These are phyloP conservation scores for Phania funesta DNA, from an alignment of 2,888 invertebrate species.

Conservation along the genomic window DNA sequence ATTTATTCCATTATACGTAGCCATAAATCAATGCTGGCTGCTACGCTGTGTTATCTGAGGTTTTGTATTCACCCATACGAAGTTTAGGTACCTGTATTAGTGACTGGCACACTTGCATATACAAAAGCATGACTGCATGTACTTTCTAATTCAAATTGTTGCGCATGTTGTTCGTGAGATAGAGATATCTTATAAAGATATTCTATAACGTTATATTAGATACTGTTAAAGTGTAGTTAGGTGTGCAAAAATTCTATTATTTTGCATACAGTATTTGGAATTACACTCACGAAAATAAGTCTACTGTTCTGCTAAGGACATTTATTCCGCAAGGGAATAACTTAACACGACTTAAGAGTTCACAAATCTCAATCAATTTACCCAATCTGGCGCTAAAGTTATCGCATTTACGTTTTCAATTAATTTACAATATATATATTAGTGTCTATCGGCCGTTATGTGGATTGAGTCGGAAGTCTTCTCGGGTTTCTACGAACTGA, in stretches of 20 bases:
- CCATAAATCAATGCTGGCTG: constrained; percentile 44
- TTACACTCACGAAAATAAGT: background rate
- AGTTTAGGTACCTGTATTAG: background rate
- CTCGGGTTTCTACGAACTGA: no score
- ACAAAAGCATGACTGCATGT: background rate
- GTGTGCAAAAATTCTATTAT: constrained; percentile 12
- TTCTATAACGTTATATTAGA: constrained; percentile 21
- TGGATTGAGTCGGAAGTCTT: no score
- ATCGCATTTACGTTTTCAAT: no score
- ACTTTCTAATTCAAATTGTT: constrained; percentile 28
- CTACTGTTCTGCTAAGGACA: background rate
- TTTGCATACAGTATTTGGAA: constrained; percentile 11
- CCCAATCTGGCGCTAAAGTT: no score
- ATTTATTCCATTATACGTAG: background rate
- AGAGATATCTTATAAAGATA: constrained; percentile 22
- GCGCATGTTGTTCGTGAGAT: constrained; percentile 2
- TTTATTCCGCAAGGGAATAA: no score
- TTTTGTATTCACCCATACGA: background rate
- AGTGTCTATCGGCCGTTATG: no score
- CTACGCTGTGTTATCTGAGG: background rate
- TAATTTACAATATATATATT: no score
- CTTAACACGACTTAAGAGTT: no score
- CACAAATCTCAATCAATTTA: no score
- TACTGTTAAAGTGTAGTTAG: background rate
- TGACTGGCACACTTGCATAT: background rate